These are phyloP conservation scores for Chirona hameri DNA, from an alignment of 2,888 invertebrate species.

Conservation along the genomic window DNA sequence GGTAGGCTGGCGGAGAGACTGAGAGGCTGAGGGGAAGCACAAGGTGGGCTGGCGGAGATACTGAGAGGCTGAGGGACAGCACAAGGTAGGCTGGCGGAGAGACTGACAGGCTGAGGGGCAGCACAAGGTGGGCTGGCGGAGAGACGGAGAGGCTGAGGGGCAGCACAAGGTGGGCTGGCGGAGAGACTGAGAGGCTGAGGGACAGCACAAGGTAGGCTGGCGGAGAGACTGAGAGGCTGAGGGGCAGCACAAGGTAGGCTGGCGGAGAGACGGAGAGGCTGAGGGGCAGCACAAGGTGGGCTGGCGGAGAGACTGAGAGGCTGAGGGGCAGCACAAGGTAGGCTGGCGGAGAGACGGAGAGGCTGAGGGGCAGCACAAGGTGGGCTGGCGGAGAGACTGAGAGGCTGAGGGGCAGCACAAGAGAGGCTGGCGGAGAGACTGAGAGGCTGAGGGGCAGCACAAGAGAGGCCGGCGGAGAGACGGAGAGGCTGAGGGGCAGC, in stretches of 20 bases:
- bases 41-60: conserved; percentile 50
- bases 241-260: conserved; percentile 66
- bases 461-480: conserved; percentile 73
- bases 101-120: conserved; percentile 87
- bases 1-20: conserved; percentile 72
- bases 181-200: too few species aligned
- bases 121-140: conserved; percentile 74
- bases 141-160: conserved; percentile 72
- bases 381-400: conserved; percentile 29
- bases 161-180: conserved; percentile 60
- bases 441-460: conserved; percentile 80
- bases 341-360: conserved; percentile 74
- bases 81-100: too few species aligned
- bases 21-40: conserved; percentile 75
- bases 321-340: conserved; percentile 82
- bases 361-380: conserved; percentile 75
- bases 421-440: too few species aligned
- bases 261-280: too few species aligned
- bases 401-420: too few species aligned
- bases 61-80: too few species aligned
- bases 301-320: too few species aligned
- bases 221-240: conserved; percentile 75
- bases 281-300: too few species aligned
- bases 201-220: conserved; percentile 51
- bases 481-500: conserved; percentile 73